Evolutionary conservation across 2,113 vertebrate species (phyloP).

Genomic region (Haliaeetus leucogaster): DNA sequence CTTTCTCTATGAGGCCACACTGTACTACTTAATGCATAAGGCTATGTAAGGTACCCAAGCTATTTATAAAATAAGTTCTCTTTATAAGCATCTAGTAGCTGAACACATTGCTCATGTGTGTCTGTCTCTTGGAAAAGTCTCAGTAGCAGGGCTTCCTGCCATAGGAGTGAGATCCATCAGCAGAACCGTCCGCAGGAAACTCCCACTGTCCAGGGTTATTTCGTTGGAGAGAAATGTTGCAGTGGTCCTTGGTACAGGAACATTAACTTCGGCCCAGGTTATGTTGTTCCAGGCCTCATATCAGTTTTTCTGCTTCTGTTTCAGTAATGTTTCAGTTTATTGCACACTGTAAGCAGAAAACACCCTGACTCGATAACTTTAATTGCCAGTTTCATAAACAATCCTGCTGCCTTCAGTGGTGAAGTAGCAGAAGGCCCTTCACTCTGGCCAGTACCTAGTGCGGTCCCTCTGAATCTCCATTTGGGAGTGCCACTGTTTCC

Average conservation of each 20-base stretch:
- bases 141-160: neutral
- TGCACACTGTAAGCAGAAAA: neutral
- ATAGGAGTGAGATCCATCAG: neutral
- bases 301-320: neutral
- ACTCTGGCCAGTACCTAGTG: neutral
- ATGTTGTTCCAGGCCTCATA: neutral
- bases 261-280: neutral
- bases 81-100: neutral
- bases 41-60: neutral
- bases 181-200: neutral
- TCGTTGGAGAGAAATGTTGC: neutral
- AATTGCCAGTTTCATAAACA: neutral
- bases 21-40: neutral
- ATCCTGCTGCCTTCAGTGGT: neutral
- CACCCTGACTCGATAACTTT: neutral
- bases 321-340: neutral
- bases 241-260: neutral
- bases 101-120: neutral
- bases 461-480: neutral
- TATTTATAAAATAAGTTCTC: neutral
- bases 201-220: neutral
- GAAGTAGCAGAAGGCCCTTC: neutral
- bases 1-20: neutral
- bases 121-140: neutral
- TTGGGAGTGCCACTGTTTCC: neutral